Evolutionary conservation across 2,797 vertebrate genomes (phyloP).

Genomic region (Okamejei kenojei): DNA sequence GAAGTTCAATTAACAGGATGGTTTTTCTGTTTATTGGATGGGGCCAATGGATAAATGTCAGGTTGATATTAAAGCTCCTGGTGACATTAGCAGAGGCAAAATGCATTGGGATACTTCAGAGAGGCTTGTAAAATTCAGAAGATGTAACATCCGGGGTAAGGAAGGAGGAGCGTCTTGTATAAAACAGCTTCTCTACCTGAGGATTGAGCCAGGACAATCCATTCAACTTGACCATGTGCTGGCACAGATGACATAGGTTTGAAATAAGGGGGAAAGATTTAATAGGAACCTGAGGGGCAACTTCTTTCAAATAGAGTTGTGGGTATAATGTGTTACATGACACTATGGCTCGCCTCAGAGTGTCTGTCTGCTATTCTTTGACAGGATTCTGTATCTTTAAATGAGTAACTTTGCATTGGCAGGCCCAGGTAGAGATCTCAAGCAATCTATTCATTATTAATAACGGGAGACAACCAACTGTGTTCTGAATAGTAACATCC

Average conservation of each 20-base stretch:
- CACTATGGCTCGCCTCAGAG: not conserved
- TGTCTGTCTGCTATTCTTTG: not conserved
- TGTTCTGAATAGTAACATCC: not conserved
- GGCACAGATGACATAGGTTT: no score
- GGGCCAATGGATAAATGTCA: not conserved
- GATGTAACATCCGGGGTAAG: not conserved
- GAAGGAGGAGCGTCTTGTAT: not conserved
- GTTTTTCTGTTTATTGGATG: not conserved
- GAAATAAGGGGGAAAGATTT: no score
- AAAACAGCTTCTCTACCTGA: not conserved
- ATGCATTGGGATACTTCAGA: not conserved
- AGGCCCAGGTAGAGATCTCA: not conserved
- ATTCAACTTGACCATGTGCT: no score
- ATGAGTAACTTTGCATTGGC: not conserved
- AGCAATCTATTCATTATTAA: not conserved
- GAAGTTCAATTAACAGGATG: not conserved
- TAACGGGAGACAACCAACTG: not conserved
- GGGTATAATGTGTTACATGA: no score
- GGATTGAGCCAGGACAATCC: not conserved
- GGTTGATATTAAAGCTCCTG: not conserved
- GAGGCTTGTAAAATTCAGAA: not conserved
- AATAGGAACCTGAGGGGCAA: no score
- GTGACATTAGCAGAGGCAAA: not conserved
- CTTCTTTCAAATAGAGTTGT: no score
- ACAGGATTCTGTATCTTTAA: not conserved